Evolutionary conservation across 2,113 vertebrate genomes (phyloP).

Genomic region (Campylomormyrus numenius): DNA sequence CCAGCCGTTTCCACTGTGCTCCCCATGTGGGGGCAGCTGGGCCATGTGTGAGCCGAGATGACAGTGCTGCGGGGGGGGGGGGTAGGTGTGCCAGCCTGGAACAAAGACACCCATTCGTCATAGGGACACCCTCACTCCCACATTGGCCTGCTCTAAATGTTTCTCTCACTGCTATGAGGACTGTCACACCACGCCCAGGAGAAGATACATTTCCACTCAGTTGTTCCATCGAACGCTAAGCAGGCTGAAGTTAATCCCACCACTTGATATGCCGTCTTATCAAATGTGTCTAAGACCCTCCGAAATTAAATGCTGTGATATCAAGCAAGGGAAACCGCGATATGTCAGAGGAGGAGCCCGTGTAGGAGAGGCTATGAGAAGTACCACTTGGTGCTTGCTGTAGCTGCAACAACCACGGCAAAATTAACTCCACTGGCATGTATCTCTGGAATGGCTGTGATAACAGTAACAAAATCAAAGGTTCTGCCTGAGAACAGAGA

Average conservation of each 20-base stretch:
- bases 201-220: not conserved
- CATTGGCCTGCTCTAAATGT: conserved; percentile 25
- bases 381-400: not conserved
- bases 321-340: no score
- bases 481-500: not conserved
- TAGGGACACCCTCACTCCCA: conserved; percentile 26
- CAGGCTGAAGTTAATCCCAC: not conserved
- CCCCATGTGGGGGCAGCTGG: conserved; percentile 22
- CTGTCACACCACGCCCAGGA: conserved; percentile 21
- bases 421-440: not conserved
- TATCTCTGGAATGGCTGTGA: not conserved
- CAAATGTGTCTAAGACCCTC: not conserved
- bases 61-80: not conserved
- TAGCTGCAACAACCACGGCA: not conserved
- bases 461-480: not conserved
- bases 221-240: not conserved
- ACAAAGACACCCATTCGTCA: conserved; percentile 24
- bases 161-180: conserved; percentile 30
- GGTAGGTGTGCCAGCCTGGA: not conserved
- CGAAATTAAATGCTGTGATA: not conserved
- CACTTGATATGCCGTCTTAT: not conserved
- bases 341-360: not conserved
- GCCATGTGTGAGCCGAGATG: conserved; percentile 21
- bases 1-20: conserved; percentile 19
- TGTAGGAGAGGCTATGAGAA: not conserved